A percentile compares a stretch with the other conserved stretches of the same genome.
phyloP scores from a whole-genome alignment of 2,888 invertebrate species.

The Dione juno region DNA sequence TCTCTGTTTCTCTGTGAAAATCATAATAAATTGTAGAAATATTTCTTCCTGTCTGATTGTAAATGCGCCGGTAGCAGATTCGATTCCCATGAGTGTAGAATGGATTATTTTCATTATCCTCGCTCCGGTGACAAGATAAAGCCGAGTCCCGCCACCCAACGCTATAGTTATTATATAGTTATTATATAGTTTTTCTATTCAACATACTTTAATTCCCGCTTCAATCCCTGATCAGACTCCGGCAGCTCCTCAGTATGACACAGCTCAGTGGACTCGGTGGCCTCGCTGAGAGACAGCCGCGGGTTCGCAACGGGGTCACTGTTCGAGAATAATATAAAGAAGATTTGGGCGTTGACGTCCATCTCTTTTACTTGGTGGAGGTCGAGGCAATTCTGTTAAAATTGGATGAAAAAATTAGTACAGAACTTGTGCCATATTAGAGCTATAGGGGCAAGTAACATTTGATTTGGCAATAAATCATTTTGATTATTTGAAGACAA shows the following conservation, averaged over 20 bases:
- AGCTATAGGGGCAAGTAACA: too few species aligned
- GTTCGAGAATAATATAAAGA: constrained; percentile 72
- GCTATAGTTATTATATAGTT: too few species aligned
- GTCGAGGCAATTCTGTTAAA: constrained; percentile 75
- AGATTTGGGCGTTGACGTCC: constrained; percentile 67
- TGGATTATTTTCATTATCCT: too few species aligned
- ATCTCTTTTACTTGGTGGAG: constrained; percentile 75
- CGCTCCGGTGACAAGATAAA: too few species aligned
- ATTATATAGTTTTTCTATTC: too few species aligned
- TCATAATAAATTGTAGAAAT: constrained; percentile 28
- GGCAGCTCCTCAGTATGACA: constrained; percentile 60
- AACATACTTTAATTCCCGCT: constrained; percentile 38
- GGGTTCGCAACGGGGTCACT: constrained; percentile 49
- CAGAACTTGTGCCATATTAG: background rate
- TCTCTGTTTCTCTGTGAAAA: constrained; percentile 56
- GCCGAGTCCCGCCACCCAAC: too few species aligned
- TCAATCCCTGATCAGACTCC: constrained; percentile 58
- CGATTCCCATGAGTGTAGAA: too few species aligned
- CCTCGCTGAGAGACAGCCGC: constrained; percentile 49
- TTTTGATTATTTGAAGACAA: background rate
- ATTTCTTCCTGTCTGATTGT: too few species aligned
- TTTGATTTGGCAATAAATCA: too few species aligned
- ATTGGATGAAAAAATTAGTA: background rate
- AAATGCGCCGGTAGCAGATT: too few species aligned
- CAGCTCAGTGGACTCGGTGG: constrained; percentile 61